Base-by-base conservation (phyloP, 2,113 vertebrate genomes). In the Lynx canadensis region DNA sequence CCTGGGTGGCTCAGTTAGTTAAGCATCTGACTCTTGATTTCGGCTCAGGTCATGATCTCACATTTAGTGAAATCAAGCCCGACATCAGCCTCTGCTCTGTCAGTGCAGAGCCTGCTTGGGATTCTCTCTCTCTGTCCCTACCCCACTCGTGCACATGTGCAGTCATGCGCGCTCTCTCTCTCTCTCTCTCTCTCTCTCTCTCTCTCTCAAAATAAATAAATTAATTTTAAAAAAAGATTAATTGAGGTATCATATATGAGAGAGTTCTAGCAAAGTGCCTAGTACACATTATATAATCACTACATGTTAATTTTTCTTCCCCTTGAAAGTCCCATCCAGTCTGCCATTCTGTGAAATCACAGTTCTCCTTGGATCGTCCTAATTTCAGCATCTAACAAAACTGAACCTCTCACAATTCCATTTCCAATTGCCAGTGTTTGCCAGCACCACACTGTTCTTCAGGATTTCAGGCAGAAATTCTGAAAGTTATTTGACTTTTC, bases 371-470 rank as follows among this genome's bases (percentile, higher is more conserved):
- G 21, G 25, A 93, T 76, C 65, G 86, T 71, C 52, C 16, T 29
- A n/a, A 38, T 33, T 36, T 95, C 76, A 90, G 69, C 36, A 91
- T 83, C 19, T 63, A 93, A 93, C 21, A 93, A 93, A 73, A 81
- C 25, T 12, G 45, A 93, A 69, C 33, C 12, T 97, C 31, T 91
- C 41, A 29, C 12, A 87, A n/a, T 33, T 66, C 25, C 29, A 36
- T 25, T 80, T 23, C n/a, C 73, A 63, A 12, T 27, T 79, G 36
- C 38, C 33, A 36, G 7, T 19, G 5, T 33, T 55, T 68, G 38
- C 66, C 29, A 31, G 31, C 11, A 48, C 19, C 60, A 79, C 25
- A 48, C 13, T 15, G 21, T 82, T 55, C 55, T 94, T 91, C 60
- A 80, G 21, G 76, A 60, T 73, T 84, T 21, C n/a, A 63, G 27